Conservation (phyloP, 2,888 invertebrate genomes). For the Cataglyphis rosenhaueri region DNA sequence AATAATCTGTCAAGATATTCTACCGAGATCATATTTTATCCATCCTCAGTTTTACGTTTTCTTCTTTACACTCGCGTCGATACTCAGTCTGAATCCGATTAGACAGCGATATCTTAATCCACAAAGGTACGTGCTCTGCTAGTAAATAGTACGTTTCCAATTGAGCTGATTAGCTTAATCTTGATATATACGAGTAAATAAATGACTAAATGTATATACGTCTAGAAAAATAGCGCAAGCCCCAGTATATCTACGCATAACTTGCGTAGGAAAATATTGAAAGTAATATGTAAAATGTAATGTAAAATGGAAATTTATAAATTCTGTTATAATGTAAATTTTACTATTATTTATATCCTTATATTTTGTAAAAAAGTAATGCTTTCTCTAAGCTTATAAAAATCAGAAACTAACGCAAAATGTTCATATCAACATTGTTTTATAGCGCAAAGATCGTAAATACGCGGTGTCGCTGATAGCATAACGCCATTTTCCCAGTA, state of each 20-base stretch:
- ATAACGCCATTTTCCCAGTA: neutral
- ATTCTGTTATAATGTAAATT: neutral
- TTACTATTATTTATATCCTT: too few relatives aligned
- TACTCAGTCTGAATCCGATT: neutral
- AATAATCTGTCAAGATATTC: conserved; percentile 18
- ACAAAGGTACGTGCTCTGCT: neutral
- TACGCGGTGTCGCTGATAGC: neutral
- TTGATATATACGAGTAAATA: neutral
- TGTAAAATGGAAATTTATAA: neutral
- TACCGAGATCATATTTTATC: neutral
- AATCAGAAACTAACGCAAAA: neutral
- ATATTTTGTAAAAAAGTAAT: neutral
- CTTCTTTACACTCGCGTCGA: neutral
- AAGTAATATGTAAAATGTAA: neutral
- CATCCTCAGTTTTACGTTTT: neutral
- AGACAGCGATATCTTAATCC: neutral
- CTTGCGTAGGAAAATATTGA: neutral
- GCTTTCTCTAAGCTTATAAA: neutral
- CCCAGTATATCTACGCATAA: neutral
- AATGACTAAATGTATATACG: neutral
- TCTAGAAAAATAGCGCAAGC: neutral
- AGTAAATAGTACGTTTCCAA: neutral
- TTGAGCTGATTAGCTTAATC: neutral
- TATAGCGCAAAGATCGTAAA: neutral
- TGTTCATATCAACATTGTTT: conserved; percentile 11